These are phyloP conservation scores for Fregetta grallaria DNA, from an alignment of 2,113 vertebrate genomes.

Conservation along the genomic window DNA sequence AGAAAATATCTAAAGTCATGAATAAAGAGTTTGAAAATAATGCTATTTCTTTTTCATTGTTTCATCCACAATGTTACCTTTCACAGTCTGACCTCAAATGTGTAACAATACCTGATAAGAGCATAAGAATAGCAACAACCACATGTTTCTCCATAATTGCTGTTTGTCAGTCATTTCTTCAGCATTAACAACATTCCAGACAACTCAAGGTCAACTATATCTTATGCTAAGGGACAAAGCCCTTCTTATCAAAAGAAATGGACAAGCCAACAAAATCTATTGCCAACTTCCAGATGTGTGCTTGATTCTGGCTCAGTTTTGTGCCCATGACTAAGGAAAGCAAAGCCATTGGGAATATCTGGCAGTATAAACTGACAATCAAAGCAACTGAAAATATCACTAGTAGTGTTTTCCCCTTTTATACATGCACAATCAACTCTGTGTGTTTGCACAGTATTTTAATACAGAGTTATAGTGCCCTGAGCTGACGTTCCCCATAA, in stretches of 20 bases:
- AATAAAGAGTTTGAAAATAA: constrained; percentile 49
- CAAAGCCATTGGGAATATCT: constrained; percentile 11
- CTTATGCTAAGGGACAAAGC: constrained; percentile 10
- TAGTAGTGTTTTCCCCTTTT: neutral
- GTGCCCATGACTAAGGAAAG: neutral
- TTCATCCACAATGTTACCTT: constrained; percentile 27
- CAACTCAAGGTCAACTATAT: constrained; percentile 53
- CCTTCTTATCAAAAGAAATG: neutral
- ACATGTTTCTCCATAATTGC: constrained; percentile 57
- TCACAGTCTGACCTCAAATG: constrained; percentile 33
- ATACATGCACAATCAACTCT: neutral
- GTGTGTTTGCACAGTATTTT: neutral
- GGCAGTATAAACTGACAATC: neutral
- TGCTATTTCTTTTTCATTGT: constrained; percentile 20
- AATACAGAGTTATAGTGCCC: neutral
- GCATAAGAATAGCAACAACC: constrained; percentile 46
- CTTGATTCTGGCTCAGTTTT: constrained; percentile 5
- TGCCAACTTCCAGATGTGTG: neutral
- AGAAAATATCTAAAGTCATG: constrained; percentile 7
- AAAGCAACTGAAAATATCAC: neutral
- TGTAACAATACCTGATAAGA: constrained; percentile 42
- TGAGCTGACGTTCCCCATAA: neutral
- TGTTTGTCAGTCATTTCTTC: constrained; percentile 52
- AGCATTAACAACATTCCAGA: constrained; percentile 22
- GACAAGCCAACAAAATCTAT: constrained; percentile 12